Base-by-base conservation (phyloP, 30 jellyfish, hydroid and myxozoan species). In the Hydractinia symbiolongicarpus region DNA sequence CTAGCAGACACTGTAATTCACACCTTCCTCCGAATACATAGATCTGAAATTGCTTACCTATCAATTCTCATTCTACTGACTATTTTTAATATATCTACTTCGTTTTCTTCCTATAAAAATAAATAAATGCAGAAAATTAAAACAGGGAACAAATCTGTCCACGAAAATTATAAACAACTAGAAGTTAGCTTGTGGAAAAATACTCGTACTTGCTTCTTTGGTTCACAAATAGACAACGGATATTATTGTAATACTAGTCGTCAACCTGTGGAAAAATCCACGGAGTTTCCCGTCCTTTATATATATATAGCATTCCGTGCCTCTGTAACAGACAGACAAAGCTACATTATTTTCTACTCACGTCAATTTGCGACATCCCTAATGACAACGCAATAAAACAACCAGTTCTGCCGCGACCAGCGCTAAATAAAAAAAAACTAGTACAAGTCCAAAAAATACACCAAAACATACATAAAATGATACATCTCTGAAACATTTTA, bases 331-430 rank as follows among this genome's bases (percentile, higher is more conserved):
- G n/a, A n/a, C n/a, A n/a, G n/a, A n/a, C n/a, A n/a, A 76, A 51
- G 16, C 53, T 7, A n/a, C 44, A 30, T 30, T 30, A 0, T 30
- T 30, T 30, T 30, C 44, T 44, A 83, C 86, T 52, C 72, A 93
- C 98, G 82, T 93, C 96, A 5, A 93, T 82, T 64, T 85, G 95
- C 13, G 89, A 95, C 87, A 93, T 93, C 40, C 94, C 98, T 19
- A 79, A 86, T 49, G 88, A 79, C 21, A 93, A 77, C 14, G 98
- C 98, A 79, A 93, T 87, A 57, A 93, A 93, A 50, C 95, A 93
- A 14, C 98, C 98, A 4, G 98, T 93, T 61, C 98, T 83, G 95
- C 98, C 98, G 84, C 98, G 98, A 73, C 98, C 98, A 88, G 98
- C 98, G 93, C 98, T 91, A 40, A 51, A 71, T 53, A 58, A 30